These are phyloP conservation scores for Vanessa cardui DNA, from an alignment of 2,888 invertebrate species.

Conservation along the genomic window DNA sequence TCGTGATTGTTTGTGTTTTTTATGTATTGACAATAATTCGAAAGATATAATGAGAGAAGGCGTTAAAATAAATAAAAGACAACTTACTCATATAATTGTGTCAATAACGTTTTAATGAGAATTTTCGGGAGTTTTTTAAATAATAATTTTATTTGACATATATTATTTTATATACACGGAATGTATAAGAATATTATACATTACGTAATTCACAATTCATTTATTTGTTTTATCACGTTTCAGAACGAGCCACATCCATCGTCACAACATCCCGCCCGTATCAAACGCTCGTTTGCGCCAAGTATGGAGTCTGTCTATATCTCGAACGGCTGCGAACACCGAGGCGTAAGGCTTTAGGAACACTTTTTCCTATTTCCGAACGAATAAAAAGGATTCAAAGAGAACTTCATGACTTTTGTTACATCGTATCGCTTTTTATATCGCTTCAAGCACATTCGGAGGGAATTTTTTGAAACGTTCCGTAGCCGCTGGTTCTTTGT, in stretches of 20 bases:
- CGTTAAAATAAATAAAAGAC: too few relatives aligned
- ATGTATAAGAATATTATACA: too few relatives aligned
- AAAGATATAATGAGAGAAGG: too few relatives aligned
- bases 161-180: too few relatives aligned
- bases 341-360: constrained; percentile 71
- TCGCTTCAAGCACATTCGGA: constrained; percentile 44
- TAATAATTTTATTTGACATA: too few relatives aligned
- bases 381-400: constrained; percentile 75
- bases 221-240: too few relatives aligned
- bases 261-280: constrained; percentile 58
- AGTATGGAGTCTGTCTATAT: constrained; percentile 74
- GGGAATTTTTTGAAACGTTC: constrained; percentile 53
- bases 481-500: constrained; percentile 41
- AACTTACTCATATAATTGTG: too few relatives aligned
- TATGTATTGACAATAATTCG: too few relatives aligned
- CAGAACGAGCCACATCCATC: constrained; percentile 48
- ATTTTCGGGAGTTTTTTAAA: too few relatives aligned
- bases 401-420: constrained; percentile 78
- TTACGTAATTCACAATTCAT: too few relatives aligned
- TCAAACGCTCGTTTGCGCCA: constrained; percentile 79
- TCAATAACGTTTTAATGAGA: too few relatives aligned
- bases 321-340: constrained; percentile 65
- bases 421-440: constrained; percentile 64
- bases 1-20: too few relatives aligned
- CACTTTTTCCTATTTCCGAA: constrained; percentile 76